Conservation (phyloP, 2,888 invertebrate genomes). For the Agrochola litura region DNA sequence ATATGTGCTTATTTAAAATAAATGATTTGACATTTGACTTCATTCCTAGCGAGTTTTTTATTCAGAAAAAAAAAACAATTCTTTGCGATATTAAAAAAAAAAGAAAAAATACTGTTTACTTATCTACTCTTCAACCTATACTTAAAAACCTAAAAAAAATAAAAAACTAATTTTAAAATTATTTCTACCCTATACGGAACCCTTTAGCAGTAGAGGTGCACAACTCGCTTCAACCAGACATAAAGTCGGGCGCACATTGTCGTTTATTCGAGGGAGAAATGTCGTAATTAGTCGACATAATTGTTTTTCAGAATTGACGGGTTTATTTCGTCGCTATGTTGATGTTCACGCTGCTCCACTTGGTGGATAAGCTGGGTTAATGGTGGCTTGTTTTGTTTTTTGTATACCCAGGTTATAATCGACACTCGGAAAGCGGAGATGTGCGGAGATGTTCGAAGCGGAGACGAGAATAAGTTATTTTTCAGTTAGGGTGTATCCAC, state of each 20-base stretch:
- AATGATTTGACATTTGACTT: background rate
- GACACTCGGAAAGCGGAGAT: too few relatives aligned
- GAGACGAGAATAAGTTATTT: too few relatives aligned
- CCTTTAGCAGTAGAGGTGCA: background rate
- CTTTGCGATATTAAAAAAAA: too few relatives aligned
- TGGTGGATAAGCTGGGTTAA: conserved; percentile 58
- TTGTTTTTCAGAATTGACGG: conserved; percentile 62
- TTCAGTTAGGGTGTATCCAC: too few relatives aligned
- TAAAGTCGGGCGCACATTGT: conserved; percentile 54
- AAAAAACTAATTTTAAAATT: background rate
- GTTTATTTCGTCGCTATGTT: conserved; percentile 61
- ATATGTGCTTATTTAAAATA: background rate
- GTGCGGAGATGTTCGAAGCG: too few relatives aligned
- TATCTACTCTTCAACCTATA: too few relatives aligned
- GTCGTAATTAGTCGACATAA: conserved; percentile 65
- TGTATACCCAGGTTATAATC: conserved; percentile 3
- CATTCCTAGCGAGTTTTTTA: background rate
- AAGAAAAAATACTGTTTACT: too few relatives aligned
- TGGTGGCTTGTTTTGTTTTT: conserved; percentile 36
- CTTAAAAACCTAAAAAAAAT: background rate
- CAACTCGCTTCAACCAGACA: conserved; percentile 4
- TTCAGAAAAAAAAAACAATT: background rate
- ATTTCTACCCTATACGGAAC: background rate
- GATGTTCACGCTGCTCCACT: conserved; percentile 57
- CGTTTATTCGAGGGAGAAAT: conserved; percentile 55